Percentiles rank a stretch among this genome's conserved stretches.
These are phyloP conservation scores for Centropyge bicolor DNA, from an alignment of 2,797 vertebrate species.

Conservation along the genomic window DNA sequence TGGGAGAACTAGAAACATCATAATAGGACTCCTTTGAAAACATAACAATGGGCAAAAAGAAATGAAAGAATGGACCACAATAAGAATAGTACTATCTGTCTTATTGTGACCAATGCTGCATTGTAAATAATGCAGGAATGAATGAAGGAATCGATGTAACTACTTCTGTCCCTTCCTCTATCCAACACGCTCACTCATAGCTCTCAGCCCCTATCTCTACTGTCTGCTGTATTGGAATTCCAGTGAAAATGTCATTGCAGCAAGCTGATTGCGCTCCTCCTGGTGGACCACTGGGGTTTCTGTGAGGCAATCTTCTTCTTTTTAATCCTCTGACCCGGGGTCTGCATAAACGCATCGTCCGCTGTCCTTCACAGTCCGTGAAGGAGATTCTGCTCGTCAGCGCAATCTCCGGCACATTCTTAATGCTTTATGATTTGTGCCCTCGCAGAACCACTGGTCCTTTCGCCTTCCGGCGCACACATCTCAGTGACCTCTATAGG, in stretches of 20 bases:
- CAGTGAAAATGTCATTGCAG: slow-evolving; percentile 49
- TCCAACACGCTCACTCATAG: neutral
- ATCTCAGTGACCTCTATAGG: slow-evolving; percentile 52
- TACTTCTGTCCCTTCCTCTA: neutral
- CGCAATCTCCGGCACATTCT: slow-evolving; percentile 64
- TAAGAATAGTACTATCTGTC: neutral
- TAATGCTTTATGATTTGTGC: slow-evolving; percentile 67
- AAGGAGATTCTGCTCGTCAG: slow-evolving; percentile 67
- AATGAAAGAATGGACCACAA: neutral
- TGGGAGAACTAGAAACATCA: neutral
- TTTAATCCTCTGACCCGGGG: slow-evolving; percentile 65
- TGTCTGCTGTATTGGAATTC: slow-evolving; percentile 44
- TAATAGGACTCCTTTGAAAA: neutral
- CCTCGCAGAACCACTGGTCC: slow-evolving; percentile 19
- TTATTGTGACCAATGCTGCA: neutral
- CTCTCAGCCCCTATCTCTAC: neutral
- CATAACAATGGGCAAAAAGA: too few relatives aligned
- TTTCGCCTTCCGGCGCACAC: slow-evolving; percentile 26
- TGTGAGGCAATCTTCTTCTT: slow-evolving; percentile 50
- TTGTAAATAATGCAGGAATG: neutral
- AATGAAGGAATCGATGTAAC: neutral
- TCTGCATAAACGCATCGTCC: slow-evolving; percentile 30
- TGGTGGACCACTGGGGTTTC: slow-evolving; percentile 39
- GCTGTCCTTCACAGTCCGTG: slow-evolving; percentile 63
- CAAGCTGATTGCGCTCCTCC: slow-evolving; percentile 54